Conservation (phyloP, 2,888 invertebrate genomes). For the Drosophila bunnanda region DNA sequence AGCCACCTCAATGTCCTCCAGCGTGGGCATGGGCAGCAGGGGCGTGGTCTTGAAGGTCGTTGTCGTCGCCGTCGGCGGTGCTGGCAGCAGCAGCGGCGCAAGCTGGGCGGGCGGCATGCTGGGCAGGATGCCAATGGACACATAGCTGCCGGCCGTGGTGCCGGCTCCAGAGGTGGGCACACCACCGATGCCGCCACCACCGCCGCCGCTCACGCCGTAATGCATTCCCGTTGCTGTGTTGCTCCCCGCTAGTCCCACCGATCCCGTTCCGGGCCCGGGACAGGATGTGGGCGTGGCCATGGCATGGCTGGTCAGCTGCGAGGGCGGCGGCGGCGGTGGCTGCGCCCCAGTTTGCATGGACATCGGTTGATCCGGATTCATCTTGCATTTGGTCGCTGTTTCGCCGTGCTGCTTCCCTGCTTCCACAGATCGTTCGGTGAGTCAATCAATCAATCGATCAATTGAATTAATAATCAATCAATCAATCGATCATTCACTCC, state of each 20-base stretch:
- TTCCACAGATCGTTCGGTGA: slow-evolving; percentile 14
- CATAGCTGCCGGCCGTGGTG: slow-evolving; percentile 54
- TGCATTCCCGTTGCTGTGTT: slow-evolving; percentile 6
- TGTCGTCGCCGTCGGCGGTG: slow-evolving; percentile 50
- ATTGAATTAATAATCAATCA: background rate
- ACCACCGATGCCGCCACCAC: background rate
- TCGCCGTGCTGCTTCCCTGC: slow-evolving; percentile 40
- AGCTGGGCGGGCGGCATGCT: slow-evolving; percentile 52
- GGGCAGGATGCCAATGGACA: slow-evolving; percentile 70
- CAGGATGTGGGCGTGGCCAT: slow-evolving; percentile 35
- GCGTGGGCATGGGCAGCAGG: slow-evolving; percentile 79
- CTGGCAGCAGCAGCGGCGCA: slow-evolving; percentile 55
- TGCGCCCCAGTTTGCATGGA: slow-evolving; percentile 63
- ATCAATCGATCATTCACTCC: background rate
- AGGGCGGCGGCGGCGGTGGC: slow-evolving; percentile 60
- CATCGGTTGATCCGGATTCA: slow-evolving; percentile 70
- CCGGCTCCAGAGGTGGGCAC: slow-evolving; percentile 33
- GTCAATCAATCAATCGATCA: background rate
- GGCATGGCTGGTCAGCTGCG: slow-evolving; percentile 52
- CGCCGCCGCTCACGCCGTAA: background rate
- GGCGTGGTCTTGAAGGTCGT: slow-evolving; percentile 63
- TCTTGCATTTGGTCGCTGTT: slow-evolving; percentile 67
- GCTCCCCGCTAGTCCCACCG: background rate
- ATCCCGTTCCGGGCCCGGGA: background rate
- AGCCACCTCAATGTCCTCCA: slow-evolving; percentile 81